Evolutionary conservation across 2,797 vertebrate species (phyloP).

Genomic region (Lerista edwardsae): DNA sequence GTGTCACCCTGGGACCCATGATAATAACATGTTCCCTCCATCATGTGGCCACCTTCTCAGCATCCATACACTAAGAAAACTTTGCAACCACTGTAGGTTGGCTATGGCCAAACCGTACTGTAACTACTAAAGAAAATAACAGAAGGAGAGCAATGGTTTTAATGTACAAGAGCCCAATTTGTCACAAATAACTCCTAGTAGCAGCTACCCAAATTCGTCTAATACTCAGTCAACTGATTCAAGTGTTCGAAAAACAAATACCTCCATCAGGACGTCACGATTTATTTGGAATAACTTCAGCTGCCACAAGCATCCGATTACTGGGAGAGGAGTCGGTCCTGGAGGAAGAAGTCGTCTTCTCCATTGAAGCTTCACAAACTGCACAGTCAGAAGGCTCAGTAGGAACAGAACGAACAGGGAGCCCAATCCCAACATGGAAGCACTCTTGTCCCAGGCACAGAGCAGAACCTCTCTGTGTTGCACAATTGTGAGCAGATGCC

Average conservation of each 20-base stretch:
- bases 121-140: neutral
- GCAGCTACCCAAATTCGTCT: neutral
- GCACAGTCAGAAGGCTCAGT: conserved; percentile 46
- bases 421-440: conserved; percentile 45
- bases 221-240: neutral
- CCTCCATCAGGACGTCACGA: conserved; percentile 56
- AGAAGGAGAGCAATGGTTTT: neutral
- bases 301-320: conserved; percentile 65
- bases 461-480: neutral
- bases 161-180: neutral
- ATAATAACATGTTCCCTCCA: neutral
- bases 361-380: conserved; percentile 55
- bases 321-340: conserved; percentile 59
- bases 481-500: rapidly evolving
- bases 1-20: too few relatives aligned
- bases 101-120: neutral
- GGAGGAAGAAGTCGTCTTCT: conserved; percentile 57
- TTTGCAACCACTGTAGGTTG: neutral
- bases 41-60: too few relatives aligned
- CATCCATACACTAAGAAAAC: too few relatives aligned
- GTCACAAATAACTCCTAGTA: too few relatives aligned
- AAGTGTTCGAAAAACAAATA: conserved; percentile 9
- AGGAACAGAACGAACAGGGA: conserved; percentile 9
- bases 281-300: conserved; percentile 57
- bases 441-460: neutral